Evolutionary conservation across 1,140 invertebrate genomes (phyloP).

Genomic region (Leptoteleia sp.): DNA sequence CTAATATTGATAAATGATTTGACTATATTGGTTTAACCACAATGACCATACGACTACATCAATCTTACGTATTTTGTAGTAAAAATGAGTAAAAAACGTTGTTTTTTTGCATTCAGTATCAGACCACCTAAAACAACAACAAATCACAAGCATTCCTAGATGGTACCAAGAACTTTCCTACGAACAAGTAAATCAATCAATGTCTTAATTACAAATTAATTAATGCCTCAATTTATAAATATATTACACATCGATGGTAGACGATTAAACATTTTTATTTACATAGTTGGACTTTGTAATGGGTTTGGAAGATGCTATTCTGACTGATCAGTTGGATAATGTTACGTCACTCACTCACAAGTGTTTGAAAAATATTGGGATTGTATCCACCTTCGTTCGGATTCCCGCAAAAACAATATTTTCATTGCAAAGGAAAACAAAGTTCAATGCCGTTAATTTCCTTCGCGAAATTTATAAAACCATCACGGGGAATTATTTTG

Average conservation of each 20-base stretch:
- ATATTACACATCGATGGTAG: too few species aligned
- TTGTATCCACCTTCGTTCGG: constrained; percentile 70
- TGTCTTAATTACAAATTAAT: too few species aligned
- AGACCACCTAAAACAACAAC: too few species aligned
- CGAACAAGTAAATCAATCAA: constrained; percentile 71
- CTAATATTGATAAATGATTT: too few species aligned
- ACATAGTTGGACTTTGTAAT: constrained; percentile 64
- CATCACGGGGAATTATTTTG: constrained; percentile 74
- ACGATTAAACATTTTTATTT: too few species aligned
- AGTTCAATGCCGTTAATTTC: constrained; percentile 70
- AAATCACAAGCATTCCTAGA: too few species aligned
- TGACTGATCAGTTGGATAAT: constrained; percentile 70
- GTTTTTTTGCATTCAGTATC: too few species aligned
- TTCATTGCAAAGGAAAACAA: constrained; percentile 59
- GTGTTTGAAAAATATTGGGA: constrained; percentile 70
- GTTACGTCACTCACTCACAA: constrained; percentile 67
- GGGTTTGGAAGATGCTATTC: constrained; percentile 69
- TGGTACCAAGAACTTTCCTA: constrained; percentile 78
- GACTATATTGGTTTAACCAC: too few species aligned
- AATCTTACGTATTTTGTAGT: too few species aligned
- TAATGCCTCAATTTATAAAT: too few species aligned
- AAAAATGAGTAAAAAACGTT: too few species aligned
- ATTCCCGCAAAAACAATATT: constrained; percentile 66
- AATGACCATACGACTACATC: too few species aligned
- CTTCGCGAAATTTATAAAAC: constrained; percentile 74